phyloP scores from a whole-genome alignment of 2,888 invertebrate genomes.

The Synergus laeviventris region DNA sequence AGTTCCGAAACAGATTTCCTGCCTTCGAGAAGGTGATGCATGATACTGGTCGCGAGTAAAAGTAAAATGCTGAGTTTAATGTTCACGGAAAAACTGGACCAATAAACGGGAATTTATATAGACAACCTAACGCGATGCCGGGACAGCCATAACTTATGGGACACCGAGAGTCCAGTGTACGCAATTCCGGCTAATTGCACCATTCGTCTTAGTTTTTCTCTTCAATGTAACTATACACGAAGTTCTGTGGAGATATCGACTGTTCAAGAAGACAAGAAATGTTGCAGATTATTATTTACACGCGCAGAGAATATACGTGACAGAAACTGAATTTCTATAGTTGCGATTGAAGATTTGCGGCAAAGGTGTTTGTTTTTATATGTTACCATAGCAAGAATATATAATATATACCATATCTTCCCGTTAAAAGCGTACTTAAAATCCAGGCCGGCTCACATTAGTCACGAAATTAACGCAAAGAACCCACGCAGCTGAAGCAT shows the following conservation, averaged over 20 bases:
- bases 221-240: background rate
- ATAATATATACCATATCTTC: background rate
- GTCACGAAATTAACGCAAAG: conserved; percentile 11
- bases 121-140: conserved; percentile 44
- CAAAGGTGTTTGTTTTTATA: background rate
- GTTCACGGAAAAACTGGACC: conserved; percentile 52
- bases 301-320: background rate
- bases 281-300: background rate
- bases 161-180: conserved; percentile 12
- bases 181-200: conserved; percentile 23
- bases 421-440: background rate
- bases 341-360: too few relatives aligned
- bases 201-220: conserved; percentile 26
- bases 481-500: conserved; percentile 17
- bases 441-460: conserved; percentile 13
- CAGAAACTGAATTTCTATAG: background rate
- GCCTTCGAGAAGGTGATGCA: background rate
- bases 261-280: background rate
- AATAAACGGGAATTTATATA: conserved; percentile 56
- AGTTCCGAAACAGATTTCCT: conserved; percentile 13
- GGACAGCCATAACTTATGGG: conserved; percentile 10
- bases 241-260: background rate
- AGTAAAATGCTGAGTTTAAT: conserved; percentile 8
- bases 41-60: background rate
- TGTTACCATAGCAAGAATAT: background rate